Conservation (phyloP, 2,113 vertebrate genomes). For the Pachycephala philippinensis region DNA sequence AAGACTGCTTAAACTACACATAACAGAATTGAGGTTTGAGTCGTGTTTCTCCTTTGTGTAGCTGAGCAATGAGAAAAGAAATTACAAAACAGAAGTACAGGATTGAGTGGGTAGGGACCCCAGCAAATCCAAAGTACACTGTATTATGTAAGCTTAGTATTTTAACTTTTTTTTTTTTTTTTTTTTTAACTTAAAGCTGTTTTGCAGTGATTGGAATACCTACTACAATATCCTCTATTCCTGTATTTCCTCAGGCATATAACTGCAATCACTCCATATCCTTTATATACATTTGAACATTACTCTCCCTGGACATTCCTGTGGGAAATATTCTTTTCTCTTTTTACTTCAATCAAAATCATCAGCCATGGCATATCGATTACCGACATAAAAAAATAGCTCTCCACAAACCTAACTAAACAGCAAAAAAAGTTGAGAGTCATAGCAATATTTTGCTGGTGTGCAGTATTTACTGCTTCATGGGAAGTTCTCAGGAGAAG, state of each 20-base stretch:
- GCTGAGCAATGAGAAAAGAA: not conserved
- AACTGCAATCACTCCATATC: conserved; percentile 27
- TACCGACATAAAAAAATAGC: conserved; percentile 17
- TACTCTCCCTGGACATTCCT: conserved; percentile 23
- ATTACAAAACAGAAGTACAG: not conserved
- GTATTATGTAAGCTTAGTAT: not conserved
- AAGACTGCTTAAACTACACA: not conserved
- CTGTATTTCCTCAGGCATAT: conserved; percentile 49
- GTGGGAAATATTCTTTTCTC: conserved; percentile 57
- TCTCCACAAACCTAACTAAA: not conserved
- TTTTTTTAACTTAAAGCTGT: not conserved
- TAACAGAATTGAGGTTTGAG: not conserved
- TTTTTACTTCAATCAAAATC: conserved; percentile 56
- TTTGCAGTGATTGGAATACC: conserved; percentile 4
- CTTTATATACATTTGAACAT: conserved; percentile 46
- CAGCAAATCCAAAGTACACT: not conserved
- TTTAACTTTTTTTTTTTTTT: not conserved
- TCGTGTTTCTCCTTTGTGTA: not conserved
- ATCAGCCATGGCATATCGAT: conserved; percentile 48
- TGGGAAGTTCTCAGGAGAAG: not conserved
- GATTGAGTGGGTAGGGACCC: not conserved
- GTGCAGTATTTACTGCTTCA: conserved; percentile 27
- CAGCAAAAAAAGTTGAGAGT: conserved; percentile 1
- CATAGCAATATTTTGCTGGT: not conserved
- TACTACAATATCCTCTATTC: not conserved